Base-by-base conservation (phyloP, 2,797 vertebrate species). In the Scolopax bukidnonensis region DNA sequence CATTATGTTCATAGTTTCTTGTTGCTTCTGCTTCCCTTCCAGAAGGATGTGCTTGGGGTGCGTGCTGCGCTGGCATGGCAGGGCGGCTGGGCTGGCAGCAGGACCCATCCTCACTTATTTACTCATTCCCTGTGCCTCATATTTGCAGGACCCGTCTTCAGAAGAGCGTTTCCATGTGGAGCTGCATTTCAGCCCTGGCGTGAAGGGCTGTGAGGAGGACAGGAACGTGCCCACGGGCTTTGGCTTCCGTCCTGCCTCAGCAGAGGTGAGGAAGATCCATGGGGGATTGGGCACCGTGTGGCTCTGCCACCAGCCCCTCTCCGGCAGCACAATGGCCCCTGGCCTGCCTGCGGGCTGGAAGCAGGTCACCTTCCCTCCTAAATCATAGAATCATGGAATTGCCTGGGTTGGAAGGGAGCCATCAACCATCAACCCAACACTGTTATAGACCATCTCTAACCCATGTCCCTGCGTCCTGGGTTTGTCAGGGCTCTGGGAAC, bases 111-210 rank as follows among this genome's bases (percentile, higher is more conserved):
- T 25, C 67, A 6, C 8, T 36, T 59, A 6, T 79, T 77, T 15
- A 43, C 33, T 28, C 53, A 0, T 18, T 76, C 17, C 50, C 47
- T 33, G 19, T 63, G 47, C 40, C 25, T 3, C 23, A 1, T 14
- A 19, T 90, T 65, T 43, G 3, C 94, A 99, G 99, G 99, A 99
- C 79, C 97, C 99, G 1, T 98, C 98, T 15, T 99, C 99, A 10
- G 99, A 99, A 97, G 99, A 99, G 73, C 98, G 99, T 51, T 99
- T 99, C 97, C 99, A 99, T 0, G 99, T 99, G 43, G 99, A 99
- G 97, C 98, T 99, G 78, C 99, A 99, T 95, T 99, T 99, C 98
- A 99, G 99, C 93, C 99, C 99, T 0, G 99, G 99, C 0, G 99
- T 99, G 56, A 99, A 99, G 97, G 99, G 99, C 18, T 98, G 99